Base-by-base conservation (phyloP, 2,797 vertebrate genomes). In the Ctenosaura bakeri region DNA sequence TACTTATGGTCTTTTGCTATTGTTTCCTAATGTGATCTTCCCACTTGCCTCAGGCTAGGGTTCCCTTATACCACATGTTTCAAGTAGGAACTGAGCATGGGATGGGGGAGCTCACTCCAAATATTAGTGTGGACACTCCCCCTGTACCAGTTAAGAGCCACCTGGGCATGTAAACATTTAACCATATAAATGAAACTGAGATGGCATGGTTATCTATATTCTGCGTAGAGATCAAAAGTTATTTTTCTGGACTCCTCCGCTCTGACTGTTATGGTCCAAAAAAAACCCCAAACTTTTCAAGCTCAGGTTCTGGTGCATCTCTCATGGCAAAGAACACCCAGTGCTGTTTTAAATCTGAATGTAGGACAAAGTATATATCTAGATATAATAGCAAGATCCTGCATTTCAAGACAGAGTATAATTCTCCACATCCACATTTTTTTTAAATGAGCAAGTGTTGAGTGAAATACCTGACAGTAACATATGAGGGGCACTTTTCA, bases 401-500 rank as follows among this genome's bases (percentile, higher is more conserved):
- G 42, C 42, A 46, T 46, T 46, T 46, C 42, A 46, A 46, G 42
- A 46, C 4, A 46, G 42, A 46, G 42, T 46, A 46, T 46, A 46
- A 46, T 46, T 46, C 42, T 46, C 42, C 42, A 46, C 42, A 46
- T 46, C 42, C 42, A 46, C 42, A 4, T 46, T 46, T 46, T 46
- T 46, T 46, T 46, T 46, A 46, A 46, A 46, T 46, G 42, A 46
- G 42, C 42, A n/a, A 24, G 73, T 56, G 14, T 14, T 86, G 38
- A 46, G 42, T 46, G 42, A 46, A 46, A 46, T 46, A 46, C 42
- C 42, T 46, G 42, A 46, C 42, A 26, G 16, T 84, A 85, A 78
- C 26, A 78, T 76, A 18, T 18, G 14, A 66, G 66, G 91, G 80
- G 54, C 35, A 66, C 54, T 90, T 85, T 62, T 62, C 20, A 20